phyloP scores from a whole-genome alignment of 2,113 vertebrate genomes.

The Rutilus rutilus region DNA sequence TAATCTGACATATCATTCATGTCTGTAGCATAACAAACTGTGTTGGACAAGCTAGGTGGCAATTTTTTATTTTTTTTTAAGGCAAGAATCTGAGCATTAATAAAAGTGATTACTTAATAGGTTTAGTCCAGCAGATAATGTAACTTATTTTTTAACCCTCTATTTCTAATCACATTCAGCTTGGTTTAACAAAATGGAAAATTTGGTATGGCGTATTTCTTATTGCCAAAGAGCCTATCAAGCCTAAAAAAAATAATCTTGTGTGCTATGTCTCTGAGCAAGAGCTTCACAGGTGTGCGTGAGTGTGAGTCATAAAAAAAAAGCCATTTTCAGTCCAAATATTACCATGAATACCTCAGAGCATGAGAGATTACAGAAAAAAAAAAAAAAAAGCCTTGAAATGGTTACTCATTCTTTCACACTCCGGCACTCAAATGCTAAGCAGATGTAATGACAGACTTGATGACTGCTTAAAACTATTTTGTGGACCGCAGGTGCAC shows the following conservation, averaged over 20 bases:
- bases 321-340: conserved; percentile 4
- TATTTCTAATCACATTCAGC: conserved; percentile 11
- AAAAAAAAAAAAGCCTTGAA: neutral
- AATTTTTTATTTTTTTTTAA: neutral
- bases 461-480: conserved; percentile 7
- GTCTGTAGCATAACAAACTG: neutral
- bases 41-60: neutral
- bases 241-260: conserved; percentile 7
- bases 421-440: conserved; percentile 4
- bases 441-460: conserved; percentile 25
- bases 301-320: neutral
- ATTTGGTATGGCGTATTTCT: neutral
- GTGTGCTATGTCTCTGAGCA: conserved; percentile 3
- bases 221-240: neutral
- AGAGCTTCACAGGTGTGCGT: conserved; percentile 31
- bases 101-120: neutral
- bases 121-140: neutral
- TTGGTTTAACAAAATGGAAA: neutral
- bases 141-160: neutral
- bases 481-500: conserved; percentile 15
- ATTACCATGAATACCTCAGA: conserved; percentile 24
- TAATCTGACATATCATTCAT: neutral
- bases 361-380: neutral
- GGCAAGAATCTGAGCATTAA: neutral
- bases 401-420: conserved; percentile 11